Percentiles rank a stretch among this genome's conserved stretches.
These are phyloP conservation scores for Enteromius paludinosus DNA, from an alignment of 2,797 vertebrate species.

Conservation along the genomic window DNA sequence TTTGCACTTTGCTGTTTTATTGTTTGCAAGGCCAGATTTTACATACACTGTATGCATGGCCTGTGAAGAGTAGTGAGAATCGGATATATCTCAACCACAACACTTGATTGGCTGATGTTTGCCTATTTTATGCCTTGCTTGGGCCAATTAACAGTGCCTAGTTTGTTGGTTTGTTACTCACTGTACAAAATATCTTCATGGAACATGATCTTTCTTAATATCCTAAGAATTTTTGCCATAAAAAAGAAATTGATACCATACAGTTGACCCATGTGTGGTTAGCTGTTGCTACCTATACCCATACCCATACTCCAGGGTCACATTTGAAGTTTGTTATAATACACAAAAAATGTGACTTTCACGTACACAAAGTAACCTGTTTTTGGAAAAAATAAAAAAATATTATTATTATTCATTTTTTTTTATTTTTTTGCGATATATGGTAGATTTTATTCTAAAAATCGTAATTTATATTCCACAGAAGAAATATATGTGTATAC, in stretches of 20 bases:
- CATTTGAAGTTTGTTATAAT: background rate
- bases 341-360: no score
- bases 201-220: no score
- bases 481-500: background rate
- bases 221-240: no score
- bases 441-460: background rate
- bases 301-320: no score
- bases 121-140: background rate
- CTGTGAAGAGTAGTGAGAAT: background rate
- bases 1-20: conserved; percentile 35
- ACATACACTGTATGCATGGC: conserved; percentile 29
- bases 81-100: background rate
- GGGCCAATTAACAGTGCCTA: background rate
- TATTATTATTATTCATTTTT: no score
- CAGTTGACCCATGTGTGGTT: no score
- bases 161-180: background rate
- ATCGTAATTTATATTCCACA: background rate
- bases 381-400: background rate
- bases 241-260: no score
- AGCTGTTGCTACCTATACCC: no score
- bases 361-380: background rate
- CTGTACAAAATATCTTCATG: no score
- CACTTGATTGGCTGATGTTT: background rate
- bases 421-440: background rate
- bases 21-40: conserved; percentile 36